Conservation (phyloP, 2,888 invertebrate genomes). For the Agrotis clavis region DNA sequence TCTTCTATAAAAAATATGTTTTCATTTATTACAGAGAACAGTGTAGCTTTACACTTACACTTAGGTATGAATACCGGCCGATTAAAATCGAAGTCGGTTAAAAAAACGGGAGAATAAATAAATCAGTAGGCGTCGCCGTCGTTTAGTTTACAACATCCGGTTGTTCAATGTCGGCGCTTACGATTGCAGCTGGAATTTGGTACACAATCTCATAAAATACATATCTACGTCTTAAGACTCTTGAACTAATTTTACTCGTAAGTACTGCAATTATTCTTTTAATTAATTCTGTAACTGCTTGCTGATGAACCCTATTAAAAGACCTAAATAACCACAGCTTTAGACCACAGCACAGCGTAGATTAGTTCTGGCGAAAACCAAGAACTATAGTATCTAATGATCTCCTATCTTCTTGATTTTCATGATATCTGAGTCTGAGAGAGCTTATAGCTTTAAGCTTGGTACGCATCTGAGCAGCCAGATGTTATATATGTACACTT, state of each 20-base stretch:
- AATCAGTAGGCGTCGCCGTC: not conserved
- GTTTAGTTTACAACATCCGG: conserved; percentile 2
- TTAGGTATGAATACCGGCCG: not conserved
- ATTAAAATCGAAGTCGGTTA: not conserved
- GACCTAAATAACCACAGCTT: too few species aligned
- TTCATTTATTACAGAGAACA: not conserved
- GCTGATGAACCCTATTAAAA: too few species aligned
- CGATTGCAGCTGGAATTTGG: not conserved
- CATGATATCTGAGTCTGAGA: too few species aligned
- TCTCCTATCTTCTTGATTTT: too few species aligned
- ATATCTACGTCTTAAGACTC: not conserved
- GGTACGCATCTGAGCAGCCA: too few species aligned
- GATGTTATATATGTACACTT: not conserved
- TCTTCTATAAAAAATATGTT: too few species aligned
- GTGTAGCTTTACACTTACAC: not conserved
- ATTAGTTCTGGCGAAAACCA: too few species aligned
- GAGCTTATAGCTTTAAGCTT: too few species aligned
- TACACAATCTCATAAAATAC: not conserved
- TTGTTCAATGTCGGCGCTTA: not conserved
- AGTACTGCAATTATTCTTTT: not conserved
- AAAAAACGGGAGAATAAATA: not conserved
- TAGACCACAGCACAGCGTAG: too few species aligned
- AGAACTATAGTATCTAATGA: not conserved
- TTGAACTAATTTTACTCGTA: not conserved
- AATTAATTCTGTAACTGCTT: too few species aligned